Base-by-base conservation (phyloP, 37 sponge, comb jelly and placozoan species). In the Dysidea cf. avara region DNA sequence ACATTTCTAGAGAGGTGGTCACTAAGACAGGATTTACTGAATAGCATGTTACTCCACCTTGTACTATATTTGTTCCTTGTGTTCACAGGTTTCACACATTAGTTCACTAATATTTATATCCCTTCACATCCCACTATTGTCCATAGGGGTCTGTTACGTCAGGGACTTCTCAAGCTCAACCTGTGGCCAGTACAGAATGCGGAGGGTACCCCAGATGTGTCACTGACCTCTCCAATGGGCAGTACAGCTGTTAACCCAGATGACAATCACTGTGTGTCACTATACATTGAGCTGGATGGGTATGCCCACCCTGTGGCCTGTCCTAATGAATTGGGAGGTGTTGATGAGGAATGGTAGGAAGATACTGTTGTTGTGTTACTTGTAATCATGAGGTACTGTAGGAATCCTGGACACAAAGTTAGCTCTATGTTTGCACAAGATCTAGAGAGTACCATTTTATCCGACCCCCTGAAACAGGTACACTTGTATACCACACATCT, bases 261-360 rank as follows among this genome's bases (percentile, higher is more conserved):
- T 34, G 74, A 83, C 16, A 85, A 94, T 77, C 72, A 79, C 61
- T 83, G 90, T 30, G 84, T 73, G 18, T 69, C 73, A 47, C 84
- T 94, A 33, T 86, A 86, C 62, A 75, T 94, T 28, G 87, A 88
- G 61, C 74, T 94, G 64, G 89, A 88, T 75, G 56, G 83, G 4
- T 94, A 94, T 54, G 73, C 83, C 2, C 94, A 94, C 64, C 90
- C 94, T 22, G 90, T 94, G 51, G 94, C 89, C 35, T 89, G 80
- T 36, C 94, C 94, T 56, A 80, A 78, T 38, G 80, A 68, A 16
- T 84, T 43, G 46, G 46, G 46, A 43, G 46, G 46, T 9, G 9
- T 24, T 47, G 71, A 39, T 13, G 16, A 52, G 58, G 29, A 56
- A 26, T 26, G 29, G 25, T 56, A 56, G 14, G 6, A 26, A 28